Evolutionary conservation across 2,113 vertebrate species (phyloP), one percentile per base, ranked within the genome.

Genomic region (Struthidea cinerea): DNA sequence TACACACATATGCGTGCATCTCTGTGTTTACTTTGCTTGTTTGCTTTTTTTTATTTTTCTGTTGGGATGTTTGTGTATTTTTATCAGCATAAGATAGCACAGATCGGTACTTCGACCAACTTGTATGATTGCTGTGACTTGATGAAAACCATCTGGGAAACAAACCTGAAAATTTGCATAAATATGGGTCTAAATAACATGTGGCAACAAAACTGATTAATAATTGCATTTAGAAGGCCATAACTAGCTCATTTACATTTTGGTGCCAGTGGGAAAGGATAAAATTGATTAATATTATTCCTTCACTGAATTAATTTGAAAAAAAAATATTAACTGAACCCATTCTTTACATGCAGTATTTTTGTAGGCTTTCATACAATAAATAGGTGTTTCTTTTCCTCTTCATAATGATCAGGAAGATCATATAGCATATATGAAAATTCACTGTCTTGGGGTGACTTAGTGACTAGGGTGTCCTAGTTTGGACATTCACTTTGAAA

Each of bases 121-220:
- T 86, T 76, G 10, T 53, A 46, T 77, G 57, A 95, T 63, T 93
- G 42, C 28, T 95, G 47, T 57, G 94, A 90, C 37, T 81, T 93
- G 94, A 91, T 87, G 69, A 95, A 96, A 89, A 57, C 37, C 78
- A 90, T 77, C 61, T 93, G 89, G 80, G 52, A 95, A 91, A 91
- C 60, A 82, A 96, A 88, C 55, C 26, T 83, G 84, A 96, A 95
- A 10, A 96, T 96, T 89, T 97, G 59, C 60, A 91, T 96, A 79
- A 89, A 92, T 96, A 90, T 87, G 60, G 19, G 20, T 67, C 76
- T 50, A 92, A 91, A 95, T 82, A 95, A 30, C 28, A 89, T 90
- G 50, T 87, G 94, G 56, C 39, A 96, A 87, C 49, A 97, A 94
- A 97, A 93, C 46, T 90, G 93, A 97, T 97, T 97, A 96, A 97